Base-by-base conservation (phyloP, 2,888 invertebrate genomes). In the Parascotia fuliginaria region DNA sequence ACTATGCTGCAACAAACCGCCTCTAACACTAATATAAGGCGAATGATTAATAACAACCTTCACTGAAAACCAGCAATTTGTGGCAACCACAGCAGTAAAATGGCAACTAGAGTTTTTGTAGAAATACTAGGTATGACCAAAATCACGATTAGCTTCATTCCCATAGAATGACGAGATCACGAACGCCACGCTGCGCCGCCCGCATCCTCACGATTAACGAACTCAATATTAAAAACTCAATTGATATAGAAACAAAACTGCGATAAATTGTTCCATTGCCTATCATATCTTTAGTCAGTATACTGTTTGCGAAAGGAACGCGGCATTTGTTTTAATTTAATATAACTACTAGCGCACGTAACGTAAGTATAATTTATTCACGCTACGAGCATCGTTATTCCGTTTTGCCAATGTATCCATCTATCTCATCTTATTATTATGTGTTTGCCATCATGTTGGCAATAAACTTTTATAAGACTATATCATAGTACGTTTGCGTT, bases 91-190 rank as follows among this genome's bases (percentile, higher is more conserved):
- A n/a, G n/a, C n/a, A n/a, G n/a, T n/a, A n/a, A n/a, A n/a, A n/a
- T n/a, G n/a, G n/a, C n/a, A n/a, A n/a, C n/a, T n/a, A 53, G 40
- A 37, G 45, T 60, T 51, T 48, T 60, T 66, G 58, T 60, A 47
- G 56, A 62, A 70, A 51, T 55, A 33, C 37, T 51, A 46, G n/a
- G n/a, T n/a, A n/a, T 39, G 22, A 43, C 57, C 53, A 54, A 44
- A 56, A 62, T 73, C 74, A 74, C 74, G 74, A 60, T 62, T 63
- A 47, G 40, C 40, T 48, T 42, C 47, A 50, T 71, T 73, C 75
- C 63, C 70, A 71, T 59, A 49, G 22, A 50, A 40, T 38, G 16
- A 39, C 28, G 19, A 37, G 32, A 28, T 43, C 49, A 39, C 39
- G 43, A 49, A 34, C 22, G 19, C 24, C 3, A 15, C 19, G n/a